phyloP scores from a whole-genome alignment of 37 sponge, comb jelly and placozoan genomes.

The Halichondria panicea region DNA sequence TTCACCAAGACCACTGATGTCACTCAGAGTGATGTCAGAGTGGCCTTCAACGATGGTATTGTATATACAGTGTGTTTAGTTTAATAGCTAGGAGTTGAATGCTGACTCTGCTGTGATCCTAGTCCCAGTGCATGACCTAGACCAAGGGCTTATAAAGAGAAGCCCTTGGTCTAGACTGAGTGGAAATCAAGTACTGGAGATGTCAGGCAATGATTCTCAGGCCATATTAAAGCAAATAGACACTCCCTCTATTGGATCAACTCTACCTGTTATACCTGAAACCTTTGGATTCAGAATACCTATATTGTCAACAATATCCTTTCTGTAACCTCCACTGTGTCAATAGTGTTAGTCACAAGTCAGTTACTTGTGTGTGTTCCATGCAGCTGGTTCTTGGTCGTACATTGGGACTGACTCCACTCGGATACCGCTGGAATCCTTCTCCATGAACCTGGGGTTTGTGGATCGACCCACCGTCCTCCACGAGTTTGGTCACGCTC shows the following conservation, averaged over 20 bases:
- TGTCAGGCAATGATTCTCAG: no score
- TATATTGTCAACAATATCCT: no score
- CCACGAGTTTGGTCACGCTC: slow-evolving; percentile 64
- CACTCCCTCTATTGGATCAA: no score
- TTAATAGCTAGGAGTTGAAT: background rate
- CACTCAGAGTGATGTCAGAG: slow-evolving; percentile 43
- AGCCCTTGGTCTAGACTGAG: no score
- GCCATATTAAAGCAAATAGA: no score
- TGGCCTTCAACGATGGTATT: slow-evolving; percentile 45
- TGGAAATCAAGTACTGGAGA: no score
- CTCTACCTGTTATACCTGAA: no score
- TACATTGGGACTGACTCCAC: slow-evolving; percentile 56
- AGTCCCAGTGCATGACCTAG: background rate
- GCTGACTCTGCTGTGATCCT: background rate
- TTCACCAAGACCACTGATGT: slow-evolving; percentile 15
- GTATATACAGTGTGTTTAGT: background rate
- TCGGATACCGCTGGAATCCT: slow-evolving; percentile 31
- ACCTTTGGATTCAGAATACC: no score
- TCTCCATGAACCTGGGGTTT: slow-evolving; percentile 64
- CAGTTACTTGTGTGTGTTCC: background rate
- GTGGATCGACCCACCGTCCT: slow-evolving; percentile 51
- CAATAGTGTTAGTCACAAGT: no score
- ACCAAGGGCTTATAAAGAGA: background rate
- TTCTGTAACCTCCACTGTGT: no score
- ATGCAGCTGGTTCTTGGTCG: slow-evolving; percentile 43